These are phyloP conservation scores for Melanotaenia trifasciata DNA, from an alignment of 2,797 vertebrate species.

Conservation along the genomic window DNA sequence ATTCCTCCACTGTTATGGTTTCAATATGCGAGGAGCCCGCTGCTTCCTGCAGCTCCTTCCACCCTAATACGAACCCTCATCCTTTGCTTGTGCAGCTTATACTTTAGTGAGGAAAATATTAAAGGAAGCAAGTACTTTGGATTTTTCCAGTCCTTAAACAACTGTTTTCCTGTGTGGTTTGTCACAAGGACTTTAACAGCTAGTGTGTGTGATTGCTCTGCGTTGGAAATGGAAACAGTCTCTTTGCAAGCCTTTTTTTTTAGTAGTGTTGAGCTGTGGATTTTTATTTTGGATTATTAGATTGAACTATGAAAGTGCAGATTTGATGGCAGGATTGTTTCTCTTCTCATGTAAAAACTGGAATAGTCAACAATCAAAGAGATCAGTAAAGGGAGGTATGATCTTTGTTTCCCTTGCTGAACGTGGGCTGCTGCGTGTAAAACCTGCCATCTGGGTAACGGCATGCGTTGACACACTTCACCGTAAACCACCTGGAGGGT, in stretches of 20 bases:
- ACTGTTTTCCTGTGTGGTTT: constrained; percentile 39
- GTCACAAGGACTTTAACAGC: constrained; percentile 30
- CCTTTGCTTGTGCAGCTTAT: constrained; percentile 8
- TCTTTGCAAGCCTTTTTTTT: background rate
- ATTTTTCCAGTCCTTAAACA: constrained; percentile 40
- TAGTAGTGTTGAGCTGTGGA: background rate
- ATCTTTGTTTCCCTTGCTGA: constrained; percentile 45
- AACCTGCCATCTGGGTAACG: constrained; percentile 53
- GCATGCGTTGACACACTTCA: constrained; percentile 39
- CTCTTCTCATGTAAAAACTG: constrained; percentile 43
- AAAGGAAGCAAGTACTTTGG: constrained; percentile 33
- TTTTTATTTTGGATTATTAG: background rate
- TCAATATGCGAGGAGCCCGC: background rate
- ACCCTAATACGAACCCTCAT: background rate
- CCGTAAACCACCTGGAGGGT: constrained; percentile 35
- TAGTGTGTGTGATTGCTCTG: constrained; percentile 25
- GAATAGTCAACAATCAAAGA: constrained; percentile 49
- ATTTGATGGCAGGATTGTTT: constrained; percentile 24
- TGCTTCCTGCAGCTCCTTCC: constrained; percentile 4
- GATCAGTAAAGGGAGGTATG: constrained; percentile 44
- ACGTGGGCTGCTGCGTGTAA: constrained; percentile 26
- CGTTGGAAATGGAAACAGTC: constrained; percentile 29
- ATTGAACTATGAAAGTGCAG: background rate
- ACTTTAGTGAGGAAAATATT: constrained; percentile 23
- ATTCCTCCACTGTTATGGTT: background rate